Evolutionary conservation across 2,797 vertebrate genomes (phyloP).

Genomic region (Gambelia wislizenii): DNA sequence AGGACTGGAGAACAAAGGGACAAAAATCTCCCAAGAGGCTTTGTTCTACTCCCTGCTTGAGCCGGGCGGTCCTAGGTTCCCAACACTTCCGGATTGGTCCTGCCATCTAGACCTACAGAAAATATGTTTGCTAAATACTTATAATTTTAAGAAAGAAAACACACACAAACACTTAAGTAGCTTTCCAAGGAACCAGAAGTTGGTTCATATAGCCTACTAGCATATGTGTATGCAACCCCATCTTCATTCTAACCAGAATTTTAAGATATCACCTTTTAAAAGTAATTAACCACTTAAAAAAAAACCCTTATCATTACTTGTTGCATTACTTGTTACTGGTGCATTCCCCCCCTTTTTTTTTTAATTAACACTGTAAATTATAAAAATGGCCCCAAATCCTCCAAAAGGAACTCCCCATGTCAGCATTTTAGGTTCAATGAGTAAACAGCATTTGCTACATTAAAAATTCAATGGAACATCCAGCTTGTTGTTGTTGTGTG

Average conservation of each 20-base stretch:
- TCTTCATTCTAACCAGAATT: not conserved
- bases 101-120: too few relatives aligned
- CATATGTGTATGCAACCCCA: not conserved
- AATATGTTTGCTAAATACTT: not conserved
- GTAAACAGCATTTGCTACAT: not conserved
- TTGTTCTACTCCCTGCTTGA: too few relatives aligned
- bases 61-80: too few relatives aligned
- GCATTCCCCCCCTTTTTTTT: not conserved
- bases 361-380: not conserved
- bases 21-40: too few relatives aligned
- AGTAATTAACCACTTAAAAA: too few relatives aligned
- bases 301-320: too few relatives aligned
- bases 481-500: too few relatives aligned
- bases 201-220: not conserved
- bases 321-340: not conserved
- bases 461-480: not conserved
- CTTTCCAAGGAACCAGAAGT: not conserved
- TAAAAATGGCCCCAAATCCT: not conserved
- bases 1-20: too few relatives aligned
- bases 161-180: not conserved
- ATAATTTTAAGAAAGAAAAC: not conserved
- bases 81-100: too few relatives aligned
- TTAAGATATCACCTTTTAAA: not conserved
- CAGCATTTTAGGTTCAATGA: not conserved
- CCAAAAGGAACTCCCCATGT: not conserved